These are phyloP conservation scores for Napeogenes sylphis DNA, from an alignment of 2,888 invertebrate species.

Conservation along the genomic window DNA sequence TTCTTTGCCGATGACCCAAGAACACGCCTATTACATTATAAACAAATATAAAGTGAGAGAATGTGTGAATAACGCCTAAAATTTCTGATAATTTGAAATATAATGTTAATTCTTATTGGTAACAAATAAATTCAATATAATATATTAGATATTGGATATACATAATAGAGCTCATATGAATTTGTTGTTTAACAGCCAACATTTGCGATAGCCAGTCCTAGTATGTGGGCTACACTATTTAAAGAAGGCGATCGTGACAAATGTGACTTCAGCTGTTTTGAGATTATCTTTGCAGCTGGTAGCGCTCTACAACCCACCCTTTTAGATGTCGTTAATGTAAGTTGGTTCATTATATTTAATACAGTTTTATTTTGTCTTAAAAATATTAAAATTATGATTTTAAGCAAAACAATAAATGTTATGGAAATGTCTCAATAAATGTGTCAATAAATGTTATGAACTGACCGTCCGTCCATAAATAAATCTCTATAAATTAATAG, in stretches of 20 bases:
- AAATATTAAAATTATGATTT: no score
- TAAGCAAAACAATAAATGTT: no score
- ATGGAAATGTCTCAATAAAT: no score
- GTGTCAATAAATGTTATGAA: no score
- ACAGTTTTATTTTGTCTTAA: no score
- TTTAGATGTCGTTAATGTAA: slow-evolving; percentile 46
- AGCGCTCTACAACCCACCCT: slow-evolving; percentile 45
- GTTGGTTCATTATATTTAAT: neutral
- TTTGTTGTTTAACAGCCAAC: slow-evolving; percentile 35
- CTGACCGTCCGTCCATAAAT: no score
- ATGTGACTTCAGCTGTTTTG: slow-evolving; percentile 54
- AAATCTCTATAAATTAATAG: no score
- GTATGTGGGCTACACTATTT: slow-evolving; percentile 45
- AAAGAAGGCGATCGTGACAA: slow-evolving; percentile 41
- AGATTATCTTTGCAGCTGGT: slow-evolving; percentile 47
- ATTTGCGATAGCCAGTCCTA: slow-evolving; percentile 42
- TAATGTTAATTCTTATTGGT: neutral
- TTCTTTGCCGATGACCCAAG: slow-evolving; percentile 35
- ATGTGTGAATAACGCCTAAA: neutral
- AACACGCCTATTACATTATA: slow-evolving; percentile 43
- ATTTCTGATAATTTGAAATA: neutral
- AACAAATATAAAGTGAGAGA: slow-evolving; percentile 48
- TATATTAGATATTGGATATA: neutral
- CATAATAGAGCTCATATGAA: neutral
- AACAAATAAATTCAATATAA: neutral